These are phyloP conservation scores for Oreonectes daqikongensis DNA, from an alignment of 2,797 vertebrate genomes.

Conservation along the genomic window DNA sequence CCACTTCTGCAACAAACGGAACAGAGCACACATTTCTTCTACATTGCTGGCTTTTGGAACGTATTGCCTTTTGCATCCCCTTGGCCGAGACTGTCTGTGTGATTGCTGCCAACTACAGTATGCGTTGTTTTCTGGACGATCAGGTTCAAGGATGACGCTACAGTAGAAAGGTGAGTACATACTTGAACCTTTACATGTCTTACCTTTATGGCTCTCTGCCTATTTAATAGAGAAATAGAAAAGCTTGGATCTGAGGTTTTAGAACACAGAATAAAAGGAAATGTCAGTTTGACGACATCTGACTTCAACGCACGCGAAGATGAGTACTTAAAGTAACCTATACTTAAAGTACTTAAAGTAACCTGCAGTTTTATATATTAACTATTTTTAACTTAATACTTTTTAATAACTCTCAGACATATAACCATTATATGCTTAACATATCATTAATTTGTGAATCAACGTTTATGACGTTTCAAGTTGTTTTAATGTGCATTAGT, in stretches of 20 bases:
- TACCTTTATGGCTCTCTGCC: not conserved
- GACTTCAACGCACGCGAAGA: too few relatives aligned
- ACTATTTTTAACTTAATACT: too few relatives aligned
- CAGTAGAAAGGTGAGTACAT: slow-evolving; percentile 50
- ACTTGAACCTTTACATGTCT: not conserved
- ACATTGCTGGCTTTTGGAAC: slow-evolving; percentile 50
- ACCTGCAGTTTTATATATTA: too few relatives aligned
- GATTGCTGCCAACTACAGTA: slow-evolving; percentile 42
- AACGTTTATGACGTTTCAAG: not conserved
- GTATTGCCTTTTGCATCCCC: slow-evolving; percentile 44
- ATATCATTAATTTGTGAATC: not conserved
- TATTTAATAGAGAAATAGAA: too few relatives aligned
- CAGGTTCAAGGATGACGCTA: slow-evolving; percentile 11
- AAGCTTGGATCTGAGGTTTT: too few relatives aligned
- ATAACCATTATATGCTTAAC: not conserved
- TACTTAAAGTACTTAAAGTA: too few relatives aligned
- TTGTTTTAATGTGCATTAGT: not conserved
- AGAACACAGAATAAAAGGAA: not conserved
- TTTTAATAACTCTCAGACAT: too few relatives aligned
- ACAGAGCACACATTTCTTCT: slow-evolving; percentile 24
- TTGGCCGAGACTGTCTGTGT: slow-evolving; percentile 50
- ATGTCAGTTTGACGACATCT: too few relatives aligned
- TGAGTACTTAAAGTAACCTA: not conserved
- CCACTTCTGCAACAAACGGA: slow-evolving; percentile 35
- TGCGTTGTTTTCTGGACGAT: slow-evolving; percentile 44